Percentiles rank a stretch among this genome's conserved stretches.
phyloP scores from a whole-genome alignment of 2,797 vertebrate species.

The Pangasius sanitwongsei region DNA sequence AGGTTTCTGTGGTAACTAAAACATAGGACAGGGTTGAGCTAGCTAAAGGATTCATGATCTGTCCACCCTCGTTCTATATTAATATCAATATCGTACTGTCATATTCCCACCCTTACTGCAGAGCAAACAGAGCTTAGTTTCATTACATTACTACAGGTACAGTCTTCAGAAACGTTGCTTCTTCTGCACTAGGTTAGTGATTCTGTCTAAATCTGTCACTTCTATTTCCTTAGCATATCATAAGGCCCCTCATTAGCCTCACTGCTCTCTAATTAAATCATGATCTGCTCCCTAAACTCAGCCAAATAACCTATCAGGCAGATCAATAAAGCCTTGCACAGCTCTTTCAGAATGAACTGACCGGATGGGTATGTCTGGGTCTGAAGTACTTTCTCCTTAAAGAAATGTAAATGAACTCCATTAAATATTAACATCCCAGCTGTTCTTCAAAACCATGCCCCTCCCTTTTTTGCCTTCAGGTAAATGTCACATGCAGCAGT shows the following conservation, averaged over 20 bases:
- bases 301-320: conserved; percentile 16
- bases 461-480: neutral
- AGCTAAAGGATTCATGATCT: neutral
- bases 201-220: neutral
- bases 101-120: neutral
- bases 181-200: neutral
- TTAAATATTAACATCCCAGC: conserved; percentile 40
- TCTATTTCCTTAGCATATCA: conserved; percentile 26
- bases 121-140: neutral
- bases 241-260: conserved; percentile 35
- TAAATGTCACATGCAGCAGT: conserved; percentile 22
- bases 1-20: neutral
- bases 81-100: neutral
- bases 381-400: neutral
- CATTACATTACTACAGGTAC: neutral
- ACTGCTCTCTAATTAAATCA: conserved; percentile 49
- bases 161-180: neutral
- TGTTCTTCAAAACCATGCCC: conserved; percentile 32
- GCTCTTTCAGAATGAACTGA: conserved; percentile 4
- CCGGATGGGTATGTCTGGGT: neutral
- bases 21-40: neutral
- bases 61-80: neutral
- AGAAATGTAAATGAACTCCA: conserved; percentile 20
- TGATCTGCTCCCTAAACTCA: conserved; percentile 28
- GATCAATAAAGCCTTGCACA: conserved; percentile 36